Base-by-base conservation (phyloP, 2,888 invertebrate genomes). In the Acholoe squamosa region DNA sequence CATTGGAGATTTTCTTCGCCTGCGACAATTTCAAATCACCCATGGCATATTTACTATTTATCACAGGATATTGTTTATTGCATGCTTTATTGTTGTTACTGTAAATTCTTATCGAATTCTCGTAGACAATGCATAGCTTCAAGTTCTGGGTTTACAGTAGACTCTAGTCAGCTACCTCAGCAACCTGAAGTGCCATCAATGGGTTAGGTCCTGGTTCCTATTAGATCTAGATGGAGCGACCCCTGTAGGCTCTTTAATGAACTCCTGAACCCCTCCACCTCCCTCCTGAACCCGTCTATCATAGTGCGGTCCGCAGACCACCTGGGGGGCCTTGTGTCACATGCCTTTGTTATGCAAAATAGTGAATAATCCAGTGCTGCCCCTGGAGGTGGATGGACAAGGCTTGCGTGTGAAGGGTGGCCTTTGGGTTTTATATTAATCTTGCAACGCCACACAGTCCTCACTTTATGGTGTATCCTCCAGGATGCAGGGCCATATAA, bases 121-220 rank as follows among this genome's bases (percentile, higher is more conserved):
- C n/a, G n/a, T n/a, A n/a, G n/a, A n/a, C n/a, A n/a, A n/a, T n/a
- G n/a, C n/a, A n/a, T n/a, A n/a, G n/a, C n/a, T n/a, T n/a, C n/a
- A n/a, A 43, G 43, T 10, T 43, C 3, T 10, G 43, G 43, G 43
- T 43, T 43, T 10, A 43, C 10, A 43, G 10, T 43, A 43, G 43
- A 43, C 43, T 43, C 43, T 43, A 71, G 71, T 0, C 71, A 71
- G 71, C 14, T 25, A 7, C 71, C 14, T 16, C 25, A 16, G n/a
- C 71, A 28, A 28, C 25, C 71, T 28, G 71, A 71, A 28, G 71
- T 25, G 71, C 28, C 71, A 71, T 71, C 71, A 71, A 71, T 71
- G 71, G 28, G 31, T 71, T 71, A 28, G 28, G 28, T 16, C 71
- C 14, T 25, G 28, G 71, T 25, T 16, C 71, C 28, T 71, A 71